Conservation (phyloP, 2,113 vertebrate species). For the Lycaon pictus region DNA sequence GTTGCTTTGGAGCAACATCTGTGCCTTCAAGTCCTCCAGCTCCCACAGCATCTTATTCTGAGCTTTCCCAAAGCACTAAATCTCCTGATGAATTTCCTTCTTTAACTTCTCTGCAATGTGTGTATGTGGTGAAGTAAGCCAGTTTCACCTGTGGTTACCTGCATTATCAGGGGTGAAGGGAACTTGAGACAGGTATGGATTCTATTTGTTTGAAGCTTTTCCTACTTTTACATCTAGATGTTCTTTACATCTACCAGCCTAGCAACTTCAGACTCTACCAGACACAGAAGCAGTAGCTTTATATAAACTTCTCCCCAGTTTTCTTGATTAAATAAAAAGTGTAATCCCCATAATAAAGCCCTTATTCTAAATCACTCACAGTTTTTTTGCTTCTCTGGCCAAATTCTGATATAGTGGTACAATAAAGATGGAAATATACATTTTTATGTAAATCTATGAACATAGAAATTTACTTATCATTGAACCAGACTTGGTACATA, state of each 20-base stretch:
- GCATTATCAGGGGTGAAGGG: not conserved
- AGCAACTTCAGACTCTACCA: not conserved
- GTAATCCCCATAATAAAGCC: not conserved
- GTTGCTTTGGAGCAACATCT: not conserved
- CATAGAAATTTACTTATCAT: not conserved
- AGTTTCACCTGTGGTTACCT: not conserved
- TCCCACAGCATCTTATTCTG: not conserved
- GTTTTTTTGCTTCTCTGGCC: constrained; percentile 3
- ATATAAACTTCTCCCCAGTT: not conserved
- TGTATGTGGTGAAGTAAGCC: not conserved
- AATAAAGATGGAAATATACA: not conserved
- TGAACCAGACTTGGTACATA: not conserved
- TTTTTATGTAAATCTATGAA: not conserved
- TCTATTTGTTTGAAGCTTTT: not conserved
- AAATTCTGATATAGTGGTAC: not conserved
- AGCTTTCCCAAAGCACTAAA: not conserved
- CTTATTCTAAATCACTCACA: not conserved
- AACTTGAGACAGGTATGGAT: not conserved
- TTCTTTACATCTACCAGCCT: not conserved
- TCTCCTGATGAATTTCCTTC: not conserved
- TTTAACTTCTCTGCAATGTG: not conserved
- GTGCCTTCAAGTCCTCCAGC: not conserved
- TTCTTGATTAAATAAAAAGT: not conserved
- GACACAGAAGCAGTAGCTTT: not conserved
- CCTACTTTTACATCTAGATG: not conserved